Evolutionary conservation across 2,113 vertebrate species (phyloP), one percentile per base, ranked within the genome.

Genomic region (Larimichthys polyactis): DNA sequence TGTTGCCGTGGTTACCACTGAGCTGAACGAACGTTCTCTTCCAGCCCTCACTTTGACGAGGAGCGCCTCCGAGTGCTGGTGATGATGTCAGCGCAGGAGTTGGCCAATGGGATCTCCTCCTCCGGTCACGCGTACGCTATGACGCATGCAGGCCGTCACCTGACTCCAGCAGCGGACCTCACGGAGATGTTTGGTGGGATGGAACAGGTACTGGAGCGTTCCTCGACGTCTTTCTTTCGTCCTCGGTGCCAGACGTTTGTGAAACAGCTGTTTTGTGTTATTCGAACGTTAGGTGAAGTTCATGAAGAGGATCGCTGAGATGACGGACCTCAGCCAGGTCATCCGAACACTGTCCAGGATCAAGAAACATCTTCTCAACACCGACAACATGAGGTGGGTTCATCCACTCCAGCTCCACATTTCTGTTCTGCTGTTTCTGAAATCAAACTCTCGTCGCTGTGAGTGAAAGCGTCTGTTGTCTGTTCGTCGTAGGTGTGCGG

Each of bases 281-380:
- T 72, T 73, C 87, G 8, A 58, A 60, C 0, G 48, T 46, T 66
- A 99, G 98, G 97, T 99, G 73, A 96, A 94, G 85, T 66, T 98
- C 36, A 98, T 99, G 97, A 98, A 99, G 92, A 95, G 96, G 87
- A 93, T 98, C 20, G 96, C 98, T 0, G 98, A 98, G 84, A 96
- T 95, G 95, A 40, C 95, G 0, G 96, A 99, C 83, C 70, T 98
- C 60, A 92, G 87, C 22, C 93, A 94, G 0, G 59, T 99, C 48
- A 91, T 98, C 14, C 93, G 96, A 32, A 97, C 95, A 7, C 91
- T 99, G 0, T 95, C 96, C 0, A 92, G 95, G 40, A 96, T 99
- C 86, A 96, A 96, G 84, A 96, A 96, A 40, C 95, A 97, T 70
- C 79, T 99, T 2, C 86, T 99, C 8, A 96, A 94, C 69, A 93